Evolutionary conservation across 2,888 invertebrate species (phyloP), one percentile per base, ranked within the genome.

Genomic region (Oscheius sp.): DNA sequence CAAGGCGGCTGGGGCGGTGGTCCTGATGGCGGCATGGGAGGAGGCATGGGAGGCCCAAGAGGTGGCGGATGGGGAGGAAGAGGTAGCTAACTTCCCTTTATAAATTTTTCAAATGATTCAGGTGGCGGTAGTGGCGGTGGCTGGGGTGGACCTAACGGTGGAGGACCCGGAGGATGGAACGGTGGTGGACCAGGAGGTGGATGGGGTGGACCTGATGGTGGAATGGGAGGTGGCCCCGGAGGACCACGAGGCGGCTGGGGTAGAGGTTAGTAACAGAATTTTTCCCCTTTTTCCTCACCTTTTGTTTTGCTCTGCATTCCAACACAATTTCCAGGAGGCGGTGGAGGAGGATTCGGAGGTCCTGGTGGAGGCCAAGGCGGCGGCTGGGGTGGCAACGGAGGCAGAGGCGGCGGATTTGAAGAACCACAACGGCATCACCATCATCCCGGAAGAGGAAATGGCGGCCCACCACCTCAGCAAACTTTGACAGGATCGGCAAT

Each of bases 121-220:
- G 35, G 35, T 35, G 35, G 35, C 35, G n/a, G n/a, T n/a, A n/a
- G n/a, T n/a, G n/a, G n/a, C n/a, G 63, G 63, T 12, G 63, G 63
- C 2, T 43, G 45, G 25, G 61, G 61, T 12, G 61, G 55, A 12
- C 41, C n/a, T n/a, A n/a, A 13, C n/a, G 21, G 61, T 41, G 61
- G 61, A 16, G 18, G 61, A 16, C 18, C 18, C 1, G 43, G 43
- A 41, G 49, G 64, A 3, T 9, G 25, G n/a, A 52, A 52, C 29
- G 66, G 66, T 23, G 66, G 66, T n/a, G 61, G 61, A 7, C 61
- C 9, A 61, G 61, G 61, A n/a, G 61, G 61, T 21, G n/a, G 61
- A 18, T 12, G n/a, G 25, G 59, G 59, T 18, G 35, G 49, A 7
- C n/a, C n/a, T 23, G 35, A 35, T 9, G 35, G 35, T 6, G 35